These are phyloP conservation scores for Microctenopoma lineatum DNA, from an alignment of 2,797 vertebrate genomes.

Conservation along the genomic window DNA sequence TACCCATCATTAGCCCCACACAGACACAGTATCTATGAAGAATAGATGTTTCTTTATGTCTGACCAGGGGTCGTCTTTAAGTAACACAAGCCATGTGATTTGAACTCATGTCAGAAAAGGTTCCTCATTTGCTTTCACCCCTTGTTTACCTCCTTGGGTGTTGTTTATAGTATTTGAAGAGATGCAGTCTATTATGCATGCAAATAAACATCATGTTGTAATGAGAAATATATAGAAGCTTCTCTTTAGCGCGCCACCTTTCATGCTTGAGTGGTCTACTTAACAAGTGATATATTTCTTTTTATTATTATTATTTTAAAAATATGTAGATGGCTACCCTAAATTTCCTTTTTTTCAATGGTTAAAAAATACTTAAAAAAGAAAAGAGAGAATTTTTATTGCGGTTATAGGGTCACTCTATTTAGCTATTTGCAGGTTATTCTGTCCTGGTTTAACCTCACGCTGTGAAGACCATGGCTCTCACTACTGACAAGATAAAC, in stretches of 20 bases:
- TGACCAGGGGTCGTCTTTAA: slow-evolving; percentile 37
- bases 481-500: background rate
- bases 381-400: background rate
- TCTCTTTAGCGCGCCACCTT: slow-evolving; percentile 5
- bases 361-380: too few species aligned
- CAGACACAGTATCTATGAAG: slow-evolving; percentile 32
- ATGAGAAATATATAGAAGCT: slow-evolving; percentile 22
- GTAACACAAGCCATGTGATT: slow-evolving; percentile 21
- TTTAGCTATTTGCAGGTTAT: background rate
- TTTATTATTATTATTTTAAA: too few species aligned
- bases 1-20: slow-evolving; percentile 62
- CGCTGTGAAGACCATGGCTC: background rate
- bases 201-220: slow-evolving; percentile 37
- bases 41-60: slow-evolving; percentile 39
- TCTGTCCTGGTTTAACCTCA: background rate
- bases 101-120: slow-evolving; percentile 19
- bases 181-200: slow-evolving; percentile 40
- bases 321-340: background rate
- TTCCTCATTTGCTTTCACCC: slow-evolving; percentile 38
- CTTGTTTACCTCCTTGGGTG: slow-evolving; percentile 32
- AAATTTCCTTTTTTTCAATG: too few species aligned
- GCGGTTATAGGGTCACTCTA: background rate
- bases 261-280: slow-evolving; percentile 6
- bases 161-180: slow-evolving; percentile 22
- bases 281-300: background rate